These are phyloP conservation scores for Parnassius glacialis DNA, from an alignment of 2,888 invertebrate species.

Conservation along the genomic window DNA sequence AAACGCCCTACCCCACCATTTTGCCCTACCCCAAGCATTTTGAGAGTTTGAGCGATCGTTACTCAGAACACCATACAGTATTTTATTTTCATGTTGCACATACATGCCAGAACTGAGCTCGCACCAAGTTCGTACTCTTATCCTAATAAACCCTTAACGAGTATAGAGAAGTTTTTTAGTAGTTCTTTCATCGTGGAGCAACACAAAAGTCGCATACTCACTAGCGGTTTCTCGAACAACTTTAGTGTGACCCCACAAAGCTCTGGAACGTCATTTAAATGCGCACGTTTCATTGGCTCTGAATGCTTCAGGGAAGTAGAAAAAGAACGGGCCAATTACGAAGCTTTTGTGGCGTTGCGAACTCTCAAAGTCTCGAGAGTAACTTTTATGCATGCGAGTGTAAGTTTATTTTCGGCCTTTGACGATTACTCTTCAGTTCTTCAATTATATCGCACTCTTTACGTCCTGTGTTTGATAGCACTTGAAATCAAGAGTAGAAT, in stretches of 20 bases:
- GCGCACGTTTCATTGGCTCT: conserved; percentile 81
- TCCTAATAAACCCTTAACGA: conserved; percentile 71
- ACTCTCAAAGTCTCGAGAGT: conserved; percentile 76
- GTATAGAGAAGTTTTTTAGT: conserved; percentile 60
- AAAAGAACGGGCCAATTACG: conserved; percentile 81
- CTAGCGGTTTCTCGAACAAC: conserved; percentile 72
- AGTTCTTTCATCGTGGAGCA: conserved; percentile 54
- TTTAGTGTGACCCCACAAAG: conserved; percentile 80
- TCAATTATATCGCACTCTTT: conserved; percentile 28
- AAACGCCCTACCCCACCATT: too few species aligned
- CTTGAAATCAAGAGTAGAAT: conserved; percentile 19
- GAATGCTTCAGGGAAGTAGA: conserved; percentile 80
- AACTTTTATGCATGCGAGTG: conserved; percentile 70
- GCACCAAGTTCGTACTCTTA: too few species aligned
- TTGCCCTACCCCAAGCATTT: too few species aligned
- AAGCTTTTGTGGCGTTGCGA: conserved; percentile 73
- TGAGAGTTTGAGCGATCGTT: too few species aligned
- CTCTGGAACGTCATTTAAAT: conserved; percentile 79
- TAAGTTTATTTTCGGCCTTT: conserved; percentile 57
- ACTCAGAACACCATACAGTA: too few species aligned
- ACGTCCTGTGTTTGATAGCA: conserved; percentile 22
- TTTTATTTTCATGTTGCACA: too few species aligned
- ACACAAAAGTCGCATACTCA: conserved; percentile 68
- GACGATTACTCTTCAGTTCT: conserved; percentile 28
- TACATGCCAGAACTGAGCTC: too few species aligned